Base-by-base conservation (phyloP, 2,113 vertebrate genomes). In the Xiphophorus couchianus region DNA sequence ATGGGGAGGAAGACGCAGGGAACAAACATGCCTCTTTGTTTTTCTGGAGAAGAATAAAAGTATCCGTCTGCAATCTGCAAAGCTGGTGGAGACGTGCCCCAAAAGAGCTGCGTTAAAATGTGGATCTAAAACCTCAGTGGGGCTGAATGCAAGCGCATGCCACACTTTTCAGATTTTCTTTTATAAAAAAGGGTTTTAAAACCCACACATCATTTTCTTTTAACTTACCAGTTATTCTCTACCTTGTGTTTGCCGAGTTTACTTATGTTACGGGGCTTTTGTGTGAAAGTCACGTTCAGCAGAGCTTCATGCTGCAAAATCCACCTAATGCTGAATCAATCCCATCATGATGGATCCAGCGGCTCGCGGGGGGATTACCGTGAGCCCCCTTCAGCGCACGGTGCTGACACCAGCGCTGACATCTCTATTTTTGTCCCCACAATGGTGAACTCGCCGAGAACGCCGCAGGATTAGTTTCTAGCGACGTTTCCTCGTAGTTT, bases 261-360 rank as follows among this genome's bases (percentile, higher is more conserved):
- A 25, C 25, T n/a, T 11, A 3, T 9, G 22, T 58, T 2, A 19
- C 17, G 17, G 4, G 44, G 44, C 51, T 25, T n/a, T 58, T 58
- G 10, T 68, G 75, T 68, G 62, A 81, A 74, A 71, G 71, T 71
- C 63, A n/a, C 64, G 60, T 79, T 83, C 76, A 84, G 77, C 68
- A 64, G 66, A 69, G 78, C 71, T 87, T 84, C 82, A 25, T 25
- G 14, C 35, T 37, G 69, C 13, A 77, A 80, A 42, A 91, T 77
- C 81, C 78, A 71, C 62, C 69, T 73, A 82, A 88, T 87, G 70
- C 83, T 77, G 68, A 84, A 76, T 90, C 74, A 33, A 39, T 85
- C 28, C 44, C 71, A 85, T 83, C 66, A 72, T 75, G 31, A 71
- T 67, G 58, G 17, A 74, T 69, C 14, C 64, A 39, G 74, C 25